Conservation (phyloP, 1,140 invertebrate species). For the Prorops nasuta region DNA sequence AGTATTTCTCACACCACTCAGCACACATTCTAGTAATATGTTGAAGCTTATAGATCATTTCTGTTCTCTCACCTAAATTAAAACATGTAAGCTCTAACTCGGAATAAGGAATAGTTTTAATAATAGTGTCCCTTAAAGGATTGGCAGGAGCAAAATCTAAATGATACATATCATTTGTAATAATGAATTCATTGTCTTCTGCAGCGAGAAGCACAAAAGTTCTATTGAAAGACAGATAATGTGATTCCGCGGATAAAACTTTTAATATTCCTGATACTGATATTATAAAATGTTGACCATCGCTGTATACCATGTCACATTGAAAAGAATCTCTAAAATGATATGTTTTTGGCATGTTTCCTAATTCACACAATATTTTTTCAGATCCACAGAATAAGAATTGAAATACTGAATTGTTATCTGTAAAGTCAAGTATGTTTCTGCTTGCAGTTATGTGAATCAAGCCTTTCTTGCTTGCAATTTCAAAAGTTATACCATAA, state of each 20-base stretch:
- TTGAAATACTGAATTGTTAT: slow-evolving; percentile 22
- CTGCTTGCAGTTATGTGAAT: slow-evolving; percentile 14
- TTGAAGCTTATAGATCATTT: slow-evolving; percentile 26
- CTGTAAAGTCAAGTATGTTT: slow-evolving; percentile 23
- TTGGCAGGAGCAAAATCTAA: slow-evolving; percentile 18
- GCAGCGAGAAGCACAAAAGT: slow-evolving; percentile 38
- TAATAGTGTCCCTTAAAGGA: slow-evolving; percentile 14
- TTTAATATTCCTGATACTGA: slow-evolving; percentile 41
- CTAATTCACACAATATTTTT: slow-evolving; percentile 34
- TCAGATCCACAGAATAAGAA: slow-evolving; percentile 38
- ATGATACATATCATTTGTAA: slow-evolving; percentile 47
- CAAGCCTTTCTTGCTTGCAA: slow-evolving; percentile 12
- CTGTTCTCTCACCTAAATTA: slow-evolving; percentile 33
- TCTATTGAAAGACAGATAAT: slow-evolving; percentile 38
- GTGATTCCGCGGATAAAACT: slow-evolving; percentile 6
- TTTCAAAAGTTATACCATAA: slow-evolving; percentile 17
- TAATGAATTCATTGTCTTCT: slow-evolving; percentile 44
- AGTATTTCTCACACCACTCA: slow-evolving; percentile 35
- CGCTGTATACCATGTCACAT: slow-evolving; percentile 26
- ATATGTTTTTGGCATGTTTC: slow-evolving; percentile 35
- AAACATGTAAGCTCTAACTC: slow-evolving; percentile 23
- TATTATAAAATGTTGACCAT: slow-evolving; percentile 23
- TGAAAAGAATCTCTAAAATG: slow-evolving; percentile 39
- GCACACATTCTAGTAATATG: slow-evolving; percentile 36
- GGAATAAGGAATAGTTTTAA: slow-evolving; percentile 1